Evolutionary conservation across 2,888 invertebrate genomes (phyloP), one percentile per base, ranked within the genome.

Genomic region (Platycheirus albimanus): DNA sequence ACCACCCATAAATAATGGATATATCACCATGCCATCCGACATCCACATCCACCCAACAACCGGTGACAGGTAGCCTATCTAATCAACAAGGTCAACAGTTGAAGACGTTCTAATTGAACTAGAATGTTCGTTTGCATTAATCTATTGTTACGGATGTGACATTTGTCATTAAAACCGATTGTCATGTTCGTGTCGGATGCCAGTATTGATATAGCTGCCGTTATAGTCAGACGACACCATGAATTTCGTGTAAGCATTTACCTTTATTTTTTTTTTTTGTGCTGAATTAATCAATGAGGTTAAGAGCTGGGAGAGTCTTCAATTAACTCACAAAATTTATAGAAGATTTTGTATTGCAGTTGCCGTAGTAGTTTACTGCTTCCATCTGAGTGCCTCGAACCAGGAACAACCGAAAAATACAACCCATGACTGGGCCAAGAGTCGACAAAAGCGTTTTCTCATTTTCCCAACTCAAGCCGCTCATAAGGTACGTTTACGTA

Each of bases 401-500:
- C 63, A 45, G 8, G 61, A 30, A 45, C 41, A 58, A 1, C 11
- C 56, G 2, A 10, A n/a, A 2, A 64, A 77, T 4, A 7, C 33
- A 2, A 49, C 69, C 33, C 49, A 69, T 13, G 28, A 52, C 33
- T 80, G 80, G 80, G 45, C 49, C 2, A 75, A 52, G 15, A 80
- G 64, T 5, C 69, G 80, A 36, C 49, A 75, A 38, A 80, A 80
- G 41, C 75, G 80, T 1, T 76, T 70, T 33, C 45, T 80, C 6
- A 43, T 75, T 45, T 80, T 45, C 15, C 56, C n/a, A 38, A 64
- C 56, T 7, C 51, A 17, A 15, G 76, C 28, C 15, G 58, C 56
- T 10, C 80, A 76, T 4, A 80, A 81, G 76, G 81, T 81, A 17
- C 3, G 45, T 24, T 24, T 24, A 4, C 6, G 3, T 24, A 4